Conservation (phyloP, 2,797 vertebrate species). For the Coluber constrictor region DNA sequence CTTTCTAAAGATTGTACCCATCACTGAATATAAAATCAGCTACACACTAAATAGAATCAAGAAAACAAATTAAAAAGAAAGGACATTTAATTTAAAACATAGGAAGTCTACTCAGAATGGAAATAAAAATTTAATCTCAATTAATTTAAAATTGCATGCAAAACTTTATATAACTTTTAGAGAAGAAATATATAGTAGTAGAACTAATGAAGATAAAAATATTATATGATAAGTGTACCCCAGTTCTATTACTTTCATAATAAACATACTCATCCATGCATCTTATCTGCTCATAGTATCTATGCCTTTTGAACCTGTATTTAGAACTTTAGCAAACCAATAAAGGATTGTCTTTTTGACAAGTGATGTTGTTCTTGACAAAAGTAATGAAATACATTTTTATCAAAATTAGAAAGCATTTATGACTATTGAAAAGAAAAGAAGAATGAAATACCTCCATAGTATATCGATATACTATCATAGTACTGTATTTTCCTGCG, state of each 20-base stretch:
- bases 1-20: constrained; percentile 48
- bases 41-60: constrained; percentile 41
- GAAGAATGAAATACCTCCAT: neutral
- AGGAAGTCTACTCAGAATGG: constrained; percentile 23
- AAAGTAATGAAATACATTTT: neutral
- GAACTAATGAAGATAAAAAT: accelerated
- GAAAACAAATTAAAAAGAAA: constrained; percentile 32
- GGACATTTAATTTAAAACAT: constrained; percentile 44
- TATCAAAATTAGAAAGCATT: neutral
- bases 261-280: neutral
- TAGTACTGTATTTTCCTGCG: too few relatives aligned
- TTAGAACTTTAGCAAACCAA: neutral
- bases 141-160: neutral
- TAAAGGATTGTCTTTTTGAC: neutral
- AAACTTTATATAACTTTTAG: neutral
- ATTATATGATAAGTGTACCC: accelerated
- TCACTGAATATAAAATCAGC: constrained; percentile 52
- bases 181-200: accelerated
- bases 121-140: constrained; percentile 27
- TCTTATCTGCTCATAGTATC: neutral
- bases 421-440: neutral
- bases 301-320: neutral
- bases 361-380: neutral
- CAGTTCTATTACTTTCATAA: neutral
- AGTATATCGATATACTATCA: neutral